Evolutionary conservation across 2,888 invertebrate genomes (phyloP).

Genomic region (Luperina testacea): DNA sequence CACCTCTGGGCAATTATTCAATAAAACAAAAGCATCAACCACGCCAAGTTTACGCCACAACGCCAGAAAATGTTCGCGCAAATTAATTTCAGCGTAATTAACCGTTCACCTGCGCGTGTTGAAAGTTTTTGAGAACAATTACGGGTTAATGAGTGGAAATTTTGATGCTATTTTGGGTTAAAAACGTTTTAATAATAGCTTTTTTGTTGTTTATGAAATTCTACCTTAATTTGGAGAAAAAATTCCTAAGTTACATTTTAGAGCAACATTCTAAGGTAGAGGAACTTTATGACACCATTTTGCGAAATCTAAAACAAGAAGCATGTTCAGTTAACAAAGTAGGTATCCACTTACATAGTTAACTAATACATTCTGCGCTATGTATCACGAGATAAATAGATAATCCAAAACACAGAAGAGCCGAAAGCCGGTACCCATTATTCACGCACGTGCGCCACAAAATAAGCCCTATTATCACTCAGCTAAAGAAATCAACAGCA

Average conservation of each 20-base stretch:
- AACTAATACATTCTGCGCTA: slow-evolving; percentile 62
- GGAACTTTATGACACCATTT: slow-evolving; percentile 10
- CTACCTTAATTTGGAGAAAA: neutral
- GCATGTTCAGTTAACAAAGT: slow-evolving; percentile 43
- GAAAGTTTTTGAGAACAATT: slow-evolving; percentile 52
- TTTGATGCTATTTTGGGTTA: slow-evolving; percentile 31
- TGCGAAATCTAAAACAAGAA: slow-evolving; percentile 42
- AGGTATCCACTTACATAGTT: slow-evolving; percentile 56
- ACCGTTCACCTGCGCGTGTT: slow-evolving; percentile 66
- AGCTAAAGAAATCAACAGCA: slow-evolving; percentile 81
- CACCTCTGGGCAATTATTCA: slow-evolving; percentile 90
- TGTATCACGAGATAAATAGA: slow-evolving; percentile 69
- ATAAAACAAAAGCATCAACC: slow-evolving; percentile 89
- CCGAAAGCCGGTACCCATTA: slow-evolving; percentile 75
- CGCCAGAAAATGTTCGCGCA: slow-evolving; percentile 79
- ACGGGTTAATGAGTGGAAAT: slow-evolving; percentile 44
- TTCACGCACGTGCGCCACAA: slow-evolving; percentile 86
- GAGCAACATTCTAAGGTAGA: slow-evolving; percentile 4
- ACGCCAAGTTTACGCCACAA: slow-evolving; percentile 83
- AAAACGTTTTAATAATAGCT: slow-evolving; percentile 15
- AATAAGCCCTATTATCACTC: slow-evolving; percentile 83
- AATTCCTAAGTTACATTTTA: neutral
- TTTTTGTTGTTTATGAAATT: neutral
- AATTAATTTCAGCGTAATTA: slow-evolving; percentile 81
- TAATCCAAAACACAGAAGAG: slow-evolving; percentile 68